Evolutionary conservation across 2,888 invertebrate genomes (phyloP).

Genomic region (Eristalinus sepulchralis): DNA sequence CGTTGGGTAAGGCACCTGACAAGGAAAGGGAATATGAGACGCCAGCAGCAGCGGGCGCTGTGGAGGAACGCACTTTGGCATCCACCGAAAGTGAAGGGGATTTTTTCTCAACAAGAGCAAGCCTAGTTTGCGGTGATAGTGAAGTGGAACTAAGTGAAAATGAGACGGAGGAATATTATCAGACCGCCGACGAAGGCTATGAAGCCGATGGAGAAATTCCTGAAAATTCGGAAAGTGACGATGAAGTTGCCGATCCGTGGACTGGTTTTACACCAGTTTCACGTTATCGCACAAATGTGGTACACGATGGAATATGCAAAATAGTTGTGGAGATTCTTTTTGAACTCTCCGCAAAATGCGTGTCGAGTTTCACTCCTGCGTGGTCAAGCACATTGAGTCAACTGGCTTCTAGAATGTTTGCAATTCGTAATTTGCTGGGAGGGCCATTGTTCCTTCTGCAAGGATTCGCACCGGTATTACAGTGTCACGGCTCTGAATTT

Average conservation of each 20-base stretch:
- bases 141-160: constrained; percentile 79
- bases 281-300: constrained; percentile 78
- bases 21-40: constrained; percentile 65
- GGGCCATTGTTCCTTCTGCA: constrained; percentile 78
- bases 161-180: constrained; percentile 78
- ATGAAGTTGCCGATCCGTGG: constrained; percentile 76
- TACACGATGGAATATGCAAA: constrained; percentile 79
- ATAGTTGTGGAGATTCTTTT: constrained; percentile 79
- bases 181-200: constrained; percentile 80
- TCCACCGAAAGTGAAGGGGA: constrained; percentile 75
- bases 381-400: constrained; percentile 79
- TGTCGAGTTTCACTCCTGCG: constrained; percentile 75
- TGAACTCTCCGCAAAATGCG: constrained; percentile 77
- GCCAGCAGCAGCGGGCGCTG: constrained; percentile 22
- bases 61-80: constrained; percentile 45
- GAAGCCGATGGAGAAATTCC: constrained; percentile 81
- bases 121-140: constrained; percentile 78
- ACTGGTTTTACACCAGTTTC: constrained; percentile 78
- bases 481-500: constrained; percentile 76
- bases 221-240: constrained; percentile 77
- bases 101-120: constrained; percentile 78
- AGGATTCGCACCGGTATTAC: constrained; percentile 78
- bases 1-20: constrained; percentile 2
- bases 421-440: constrained; percentile 80
- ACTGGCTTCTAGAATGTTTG: constrained; percentile 78